Base-by-base conservation (phyloP, 2,888 invertebrate species). In the Xestia ashworthii region DNA sequence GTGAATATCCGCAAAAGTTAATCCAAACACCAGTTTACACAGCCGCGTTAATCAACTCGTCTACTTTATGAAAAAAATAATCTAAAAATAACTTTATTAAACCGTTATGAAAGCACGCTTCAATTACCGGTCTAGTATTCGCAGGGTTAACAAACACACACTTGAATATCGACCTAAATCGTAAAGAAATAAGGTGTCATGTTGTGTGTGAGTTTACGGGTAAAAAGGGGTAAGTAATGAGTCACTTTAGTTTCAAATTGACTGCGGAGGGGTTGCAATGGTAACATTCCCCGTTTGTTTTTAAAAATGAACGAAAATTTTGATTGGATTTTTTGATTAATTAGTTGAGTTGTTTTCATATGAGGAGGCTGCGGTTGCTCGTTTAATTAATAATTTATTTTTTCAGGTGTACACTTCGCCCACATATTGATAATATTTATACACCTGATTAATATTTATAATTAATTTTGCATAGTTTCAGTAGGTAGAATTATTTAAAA, bases 301-400 rank as follows among this genome's bases (percentile, higher is more conserved):
- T 89, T 88, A 93, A 93, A 93, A 92, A 92, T 91, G 88, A 89
- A 93, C 88, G 89, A 89, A 89, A 88, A 87, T 92, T 91, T 91
- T 93, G 92, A 94, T 94, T 94, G 93, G 91, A 87, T 93, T 93
- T 87, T 91, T 90, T 91, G 87, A 90, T 91, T 90, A 93, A 93
- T 92, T 93, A 90, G 90, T 89, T 84, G 84, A 80, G 84, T 87
- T 87, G 76, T 83, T 81, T 81, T 74, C 68, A 83, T 70, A 71
- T 25, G 76, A 75, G 74, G 41, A 76, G 44, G 44, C 69, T 60
- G 71, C 38, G 58, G 74, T 73, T 80, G 67, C 60, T 74, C 69
- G 60, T 71, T 62, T 78, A 69, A 83, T 78, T 83, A 75, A 74
- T 72, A 19, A 74, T 65, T 71, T 19, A 69, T 46, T 58, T 53